A percentile compares a stretch with the other conserved stretches of the same genome.
phyloP scores from a whole-genome alignment of 2,113 vertebrate species.

The Salvelinus namaycush region DNA sequence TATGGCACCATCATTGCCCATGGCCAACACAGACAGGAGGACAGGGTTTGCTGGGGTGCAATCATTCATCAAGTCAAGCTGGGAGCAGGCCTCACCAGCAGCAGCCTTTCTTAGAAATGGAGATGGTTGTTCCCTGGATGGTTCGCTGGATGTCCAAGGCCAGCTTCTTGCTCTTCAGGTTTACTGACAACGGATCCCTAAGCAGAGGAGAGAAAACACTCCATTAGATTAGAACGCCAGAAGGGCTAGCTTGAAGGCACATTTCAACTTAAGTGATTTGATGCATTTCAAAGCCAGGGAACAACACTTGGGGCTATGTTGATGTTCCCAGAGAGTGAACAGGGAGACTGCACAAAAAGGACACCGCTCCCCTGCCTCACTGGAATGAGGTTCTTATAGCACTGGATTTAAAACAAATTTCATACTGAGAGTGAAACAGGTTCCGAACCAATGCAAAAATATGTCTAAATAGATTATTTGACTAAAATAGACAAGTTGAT shows the following conservation, averaged over 20 bases:
- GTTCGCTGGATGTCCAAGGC: constrained; percentile 73
- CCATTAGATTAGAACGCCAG: neutral
- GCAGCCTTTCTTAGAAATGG: constrained; percentile 81
- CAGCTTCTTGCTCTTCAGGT: constrained; percentile 78
- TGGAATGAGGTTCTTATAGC: too few relatives aligned
- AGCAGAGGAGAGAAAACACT: constrained; percentile 2
- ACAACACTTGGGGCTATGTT: too few relatives aligned
- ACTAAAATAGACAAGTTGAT: too few relatives aligned
- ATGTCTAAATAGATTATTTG: too few relatives aligned
- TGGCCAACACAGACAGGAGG: constrained; percentile 43
- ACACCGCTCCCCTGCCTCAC: too few relatives aligned
- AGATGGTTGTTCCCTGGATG: constrained; percentile 79
- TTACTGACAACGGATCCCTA: constrained; percentile 81
- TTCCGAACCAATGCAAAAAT: too few relatives aligned
- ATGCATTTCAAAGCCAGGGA: too few relatives aligned
- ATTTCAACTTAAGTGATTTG: too few relatives aligned
- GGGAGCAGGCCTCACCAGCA: constrained; percentile 79
- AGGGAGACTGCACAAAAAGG: too few relatives aligned
- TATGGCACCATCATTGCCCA: constrained; percentile 60
- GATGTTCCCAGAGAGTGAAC: too few relatives aligned
- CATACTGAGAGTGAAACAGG: neutral
- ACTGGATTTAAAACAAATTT: neutral
- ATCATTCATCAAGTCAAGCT: neutral
- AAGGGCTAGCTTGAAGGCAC: neutral
- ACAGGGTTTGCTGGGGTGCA: constrained; percentile 63